Conservation (phyloP, 1,140 invertebrate genomes). For the Drosophila sp. region DNA sequence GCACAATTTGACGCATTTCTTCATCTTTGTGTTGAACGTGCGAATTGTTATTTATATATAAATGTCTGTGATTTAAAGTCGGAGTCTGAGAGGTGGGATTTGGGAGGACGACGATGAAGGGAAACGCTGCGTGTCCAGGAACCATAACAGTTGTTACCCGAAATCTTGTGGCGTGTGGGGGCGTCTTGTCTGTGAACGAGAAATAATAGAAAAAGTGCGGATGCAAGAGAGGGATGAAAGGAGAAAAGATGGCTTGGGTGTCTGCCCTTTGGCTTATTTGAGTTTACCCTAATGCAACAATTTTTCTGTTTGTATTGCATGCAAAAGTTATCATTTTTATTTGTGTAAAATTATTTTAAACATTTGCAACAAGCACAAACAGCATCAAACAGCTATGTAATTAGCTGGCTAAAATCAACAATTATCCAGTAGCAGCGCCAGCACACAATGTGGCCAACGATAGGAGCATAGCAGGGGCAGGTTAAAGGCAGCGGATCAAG, state of each 20-base stretch:
- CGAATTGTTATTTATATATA: conserved; percentile 27
- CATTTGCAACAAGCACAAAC: conserved; percentile 18
- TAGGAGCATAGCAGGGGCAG: conserved; percentile 8
- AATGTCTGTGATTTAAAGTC: background rate
- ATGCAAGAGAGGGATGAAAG: conserved; percentile 41
- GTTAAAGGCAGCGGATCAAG: conserved; percentile 12
- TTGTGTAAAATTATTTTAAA: conserved; percentile 22
- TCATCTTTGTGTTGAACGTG: conserved; percentile 35
- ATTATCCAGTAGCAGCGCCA: background rate
- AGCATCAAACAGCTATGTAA: conserved; percentile 48
- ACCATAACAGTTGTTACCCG: conserved; percentile 55
- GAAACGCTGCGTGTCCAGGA: conserved; percentile 65
- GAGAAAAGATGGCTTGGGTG: conserved; percentile 65
- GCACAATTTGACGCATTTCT: conserved; percentile 75
- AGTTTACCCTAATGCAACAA: conserved; percentile 51
- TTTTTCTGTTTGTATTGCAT: conserved; percentile 22
- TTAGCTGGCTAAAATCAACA: conserved; percentile 67
- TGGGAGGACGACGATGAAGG: conserved; percentile 22
- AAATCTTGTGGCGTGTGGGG: conserved; percentile 20
- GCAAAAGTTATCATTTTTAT: conserved; percentile 54
- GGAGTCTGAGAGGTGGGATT: background rate
- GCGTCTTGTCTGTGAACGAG: conserved; percentile 52
- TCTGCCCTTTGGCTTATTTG: conserved; percentile 38
- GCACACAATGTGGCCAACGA: conserved; percentile 2
- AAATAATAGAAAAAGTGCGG: conserved; percentile 40